Base-by-base conservation (phyloP, 2,888 invertebrate genomes). In the Willowsia nigromaculata region DNA sequence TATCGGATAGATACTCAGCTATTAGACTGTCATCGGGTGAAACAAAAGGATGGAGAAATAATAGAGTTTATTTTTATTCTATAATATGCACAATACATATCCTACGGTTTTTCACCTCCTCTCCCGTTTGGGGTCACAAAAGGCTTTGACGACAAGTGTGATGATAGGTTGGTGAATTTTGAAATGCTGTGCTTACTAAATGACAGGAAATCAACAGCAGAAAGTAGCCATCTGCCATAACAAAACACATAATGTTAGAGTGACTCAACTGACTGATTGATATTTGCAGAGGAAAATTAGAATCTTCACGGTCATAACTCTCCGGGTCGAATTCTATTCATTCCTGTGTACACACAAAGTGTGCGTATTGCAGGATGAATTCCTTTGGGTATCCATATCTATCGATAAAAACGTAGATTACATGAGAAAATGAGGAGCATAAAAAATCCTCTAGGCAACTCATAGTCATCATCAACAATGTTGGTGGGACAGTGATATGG, bases 241-340 rank as follows among this genome's bases (percentile, higher is more conserved):
- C 37, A 71, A n/a, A n/a, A n/a, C 22, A 22, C 68, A 43, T 71
- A 37, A 71, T 9, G 43, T 13, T 40, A 40, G 68, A 40, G 18
- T 43, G 43, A 22, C 47, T 3, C 27, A 47, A 74, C 47, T 74
- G 50, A 62, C 85, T 76, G 85, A 85, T 85, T 76, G 76, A 76
- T 76, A 76, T 85, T 85, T 84, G 59, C 33, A 18, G 25, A 43
- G 37, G 50, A 37, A 59, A 85, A 76, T 85, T 22, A 74, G 37
- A 59, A 53, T 47, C 59, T 74, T 85, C 85, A 85, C 74, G 85
- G 85, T 59, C 76, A 30, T 76, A 85, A 85, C 76, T 85, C 27
- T 47, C 74, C 85, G 47, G 43, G 43, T 47, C 47, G 27, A 74
- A 74, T 22, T 25, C n/a, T 33, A 37, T 37, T 6, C 27, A 22